phyloP scores from a whole-genome alignment of 1,140 invertebrate species.

The Drosophila repleta region DNA sequence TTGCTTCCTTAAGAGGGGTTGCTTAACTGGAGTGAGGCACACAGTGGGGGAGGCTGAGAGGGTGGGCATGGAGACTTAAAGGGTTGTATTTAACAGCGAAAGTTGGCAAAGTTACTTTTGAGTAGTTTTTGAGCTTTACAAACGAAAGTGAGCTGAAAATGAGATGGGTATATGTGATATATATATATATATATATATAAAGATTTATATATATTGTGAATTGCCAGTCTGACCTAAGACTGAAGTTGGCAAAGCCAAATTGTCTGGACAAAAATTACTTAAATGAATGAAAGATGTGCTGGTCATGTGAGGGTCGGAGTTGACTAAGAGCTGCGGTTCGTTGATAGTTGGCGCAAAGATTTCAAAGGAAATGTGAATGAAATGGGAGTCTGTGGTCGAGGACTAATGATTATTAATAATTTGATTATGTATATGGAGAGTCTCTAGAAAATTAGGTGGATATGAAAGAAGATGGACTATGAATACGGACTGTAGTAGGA shows the following conservation, averaged over 20 bases:
- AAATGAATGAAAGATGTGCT: conserved; percentile 2
- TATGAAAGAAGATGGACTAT: no score
- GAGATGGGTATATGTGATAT: background rate
- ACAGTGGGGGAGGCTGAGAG: conserved; percentile 32
- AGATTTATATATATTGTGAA: background rate
- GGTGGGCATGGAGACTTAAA: conserved; percentile 6
- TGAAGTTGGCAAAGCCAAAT: background rate
- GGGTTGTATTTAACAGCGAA: conserved; percentile 32
- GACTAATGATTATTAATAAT: no score
- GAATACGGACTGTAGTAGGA: no score
- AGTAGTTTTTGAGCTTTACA: conserved; percentile 47
- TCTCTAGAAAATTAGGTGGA: no score
- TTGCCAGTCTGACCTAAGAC: background rate
- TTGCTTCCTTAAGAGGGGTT: background rate
- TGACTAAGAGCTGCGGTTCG: background rate
- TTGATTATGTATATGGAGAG: no score
- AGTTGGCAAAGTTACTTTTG: conserved; percentile 41
- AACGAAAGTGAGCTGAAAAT: conserved; percentile 32
- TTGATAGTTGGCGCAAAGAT: background rate
- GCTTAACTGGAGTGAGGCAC: conserved; percentile 31
- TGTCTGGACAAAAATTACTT: conserved; percentile 4
- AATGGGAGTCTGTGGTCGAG: no score
- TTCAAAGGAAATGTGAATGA: background rate
- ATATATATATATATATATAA: background rate
- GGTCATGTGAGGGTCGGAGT: background rate